A percentile compares a stretch with the other conserved stretches of the same genome.
phyloP scores from a whole-genome alignment of 2,888 invertebrate genomes.

The Synanthedon tipuliformis region DNA sequence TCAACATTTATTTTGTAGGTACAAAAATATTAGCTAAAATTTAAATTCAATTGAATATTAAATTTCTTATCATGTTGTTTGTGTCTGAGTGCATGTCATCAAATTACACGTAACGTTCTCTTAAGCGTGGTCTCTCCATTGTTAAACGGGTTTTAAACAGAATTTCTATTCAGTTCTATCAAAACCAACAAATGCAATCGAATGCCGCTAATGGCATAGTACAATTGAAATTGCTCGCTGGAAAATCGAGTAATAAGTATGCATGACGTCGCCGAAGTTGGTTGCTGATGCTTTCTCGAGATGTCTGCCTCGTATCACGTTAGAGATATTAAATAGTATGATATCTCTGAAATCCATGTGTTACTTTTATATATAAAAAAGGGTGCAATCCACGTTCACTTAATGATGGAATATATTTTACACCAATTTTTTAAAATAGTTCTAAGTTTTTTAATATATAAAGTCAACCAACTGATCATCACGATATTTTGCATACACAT shows the following conservation, averaged over 20 bases:
- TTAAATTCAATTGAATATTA: too few species aligned
- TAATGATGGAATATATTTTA: too few species aligned
- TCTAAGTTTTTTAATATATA: too few species aligned
- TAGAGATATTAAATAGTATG: too few species aligned
- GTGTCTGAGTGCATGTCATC: neutral
- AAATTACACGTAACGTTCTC: slow-evolving; percentile 1
- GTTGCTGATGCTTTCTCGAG: slow-evolving; percentile 45
- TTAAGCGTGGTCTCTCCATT: neutral
- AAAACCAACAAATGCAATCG: slow-evolving; percentile 31
- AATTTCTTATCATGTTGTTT: neutral
- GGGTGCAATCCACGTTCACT: too few species aligned
- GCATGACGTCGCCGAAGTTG: slow-evolving; percentile 44
- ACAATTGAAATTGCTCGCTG: slow-evolving; percentile 56
- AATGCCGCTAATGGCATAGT: slow-evolving; percentile 50
- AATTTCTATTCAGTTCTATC: slow-evolving; percentile 31
- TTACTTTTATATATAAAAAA: too few species aligned
- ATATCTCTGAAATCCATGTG: too few species aligned
- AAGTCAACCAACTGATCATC: too few species aligned
- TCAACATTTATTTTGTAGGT: too few species aligned
- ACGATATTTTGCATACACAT: too few species aligned
- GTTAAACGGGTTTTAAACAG: slow-evolving; percentile 4
- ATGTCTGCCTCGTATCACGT: slow-evolving; percentile 31
- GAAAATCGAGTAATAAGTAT: slow-evolving; percentile 66
- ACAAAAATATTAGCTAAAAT: too few species aligned
- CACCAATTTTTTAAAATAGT: too few species aligned